Percentiles rank a stretch among this genome's conserved stretches.
Conservation (phyloP, 1,140 invertebrate genomes). For the Rhyacophila brunnea region DNA sequence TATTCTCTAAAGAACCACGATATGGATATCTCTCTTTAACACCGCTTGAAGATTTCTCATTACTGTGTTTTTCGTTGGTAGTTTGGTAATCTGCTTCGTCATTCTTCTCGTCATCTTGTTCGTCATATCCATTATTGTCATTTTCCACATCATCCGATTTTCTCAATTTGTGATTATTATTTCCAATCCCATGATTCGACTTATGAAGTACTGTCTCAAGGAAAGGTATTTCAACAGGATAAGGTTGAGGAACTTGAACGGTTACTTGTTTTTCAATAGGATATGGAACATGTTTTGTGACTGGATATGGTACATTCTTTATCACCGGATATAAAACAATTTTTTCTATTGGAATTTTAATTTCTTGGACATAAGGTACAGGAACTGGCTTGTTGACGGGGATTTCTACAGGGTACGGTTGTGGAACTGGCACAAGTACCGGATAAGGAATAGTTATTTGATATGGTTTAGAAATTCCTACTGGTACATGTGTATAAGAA, state of each 20-base stretch:
- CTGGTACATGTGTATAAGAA: slow-evolving; percentile 65
- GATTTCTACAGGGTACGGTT: slow-evolving; percentile 64
- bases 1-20: no score
- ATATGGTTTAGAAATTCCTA: slow-evolving; percentile 63
- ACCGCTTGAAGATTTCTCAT: no score
- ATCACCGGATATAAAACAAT: slow-evolving; percentile 70
- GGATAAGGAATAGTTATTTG: slow-evolving; percentile 70
- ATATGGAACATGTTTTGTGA: slow-evolving; percentile 70
- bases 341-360: slow-evolving; percentile 69
- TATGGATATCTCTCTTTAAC: no score
- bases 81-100: neutral
- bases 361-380: slow-evolving; percentile 67
- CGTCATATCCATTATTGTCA: neutral
- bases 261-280: slow-evolving; percentile 69
- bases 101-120: neutral
- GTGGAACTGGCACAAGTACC: slow-evolving; percentile 61
- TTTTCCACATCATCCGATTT: neutral
- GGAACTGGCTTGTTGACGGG: slow-evolving; percentile 62
- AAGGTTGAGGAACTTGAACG: slow-evolving; percentile 68
- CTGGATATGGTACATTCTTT: slow-evolving; percentile 69
- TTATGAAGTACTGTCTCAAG: slow-evolving; percentile 66
- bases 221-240: slow-evolving; percentile 70
- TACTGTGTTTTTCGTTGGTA: no score
- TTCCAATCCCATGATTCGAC: slow-evolving; percentile 3
- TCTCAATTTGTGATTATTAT: no score